Percentiles rank a stretch among this genome's conserved stretches.
Evolutionary conservation across 2,888 invertebrate genomes (phyloP).

Genomic region (Julus scandinavius): DNA sequence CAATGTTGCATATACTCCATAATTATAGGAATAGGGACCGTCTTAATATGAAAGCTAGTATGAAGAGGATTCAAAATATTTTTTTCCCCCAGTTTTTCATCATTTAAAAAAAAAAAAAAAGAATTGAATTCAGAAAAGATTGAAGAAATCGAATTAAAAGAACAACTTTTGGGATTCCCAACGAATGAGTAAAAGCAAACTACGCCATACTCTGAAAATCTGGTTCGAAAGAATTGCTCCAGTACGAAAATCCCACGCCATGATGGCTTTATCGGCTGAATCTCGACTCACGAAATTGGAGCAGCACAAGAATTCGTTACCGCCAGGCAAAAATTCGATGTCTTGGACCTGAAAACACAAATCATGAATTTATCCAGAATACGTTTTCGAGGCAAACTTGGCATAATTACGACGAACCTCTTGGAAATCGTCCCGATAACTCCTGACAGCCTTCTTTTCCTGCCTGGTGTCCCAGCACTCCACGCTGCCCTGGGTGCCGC

Average conservation of each 20-base stretch:
- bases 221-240: conserved; percentile 66
- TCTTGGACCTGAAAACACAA: conserved; percentile 64
- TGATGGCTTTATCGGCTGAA: conserved; percentile 66
- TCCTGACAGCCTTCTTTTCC: not conserved
- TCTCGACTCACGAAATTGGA: conserved; percentile 64
- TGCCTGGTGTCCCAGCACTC: conserved; percentile 51
- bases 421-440: not conserved
- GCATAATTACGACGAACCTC: not conserved
- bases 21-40: too few species aligned
- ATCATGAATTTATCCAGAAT: not conserved
- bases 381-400: not conserved
- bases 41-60: too few species aligned
- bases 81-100: too few species aligned
- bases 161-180: too few species aligned
- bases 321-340: conserved; percentile 63
- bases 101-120: too few species aligned
- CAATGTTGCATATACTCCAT: too few species aligned
- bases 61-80: too few species aligned
- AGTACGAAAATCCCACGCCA: conserved; percentile 66
- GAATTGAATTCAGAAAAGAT: too few species aligned
- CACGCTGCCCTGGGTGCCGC: not conserved
- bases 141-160: too few species aligned
- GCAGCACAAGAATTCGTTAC: conserved; percentile 63
- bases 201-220: conserved; percentile 64
- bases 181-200: not conserved